Base-by-base conservation (phyloP, 1,140 invertebrate genomes). In the Ericerus pela region DNA sequence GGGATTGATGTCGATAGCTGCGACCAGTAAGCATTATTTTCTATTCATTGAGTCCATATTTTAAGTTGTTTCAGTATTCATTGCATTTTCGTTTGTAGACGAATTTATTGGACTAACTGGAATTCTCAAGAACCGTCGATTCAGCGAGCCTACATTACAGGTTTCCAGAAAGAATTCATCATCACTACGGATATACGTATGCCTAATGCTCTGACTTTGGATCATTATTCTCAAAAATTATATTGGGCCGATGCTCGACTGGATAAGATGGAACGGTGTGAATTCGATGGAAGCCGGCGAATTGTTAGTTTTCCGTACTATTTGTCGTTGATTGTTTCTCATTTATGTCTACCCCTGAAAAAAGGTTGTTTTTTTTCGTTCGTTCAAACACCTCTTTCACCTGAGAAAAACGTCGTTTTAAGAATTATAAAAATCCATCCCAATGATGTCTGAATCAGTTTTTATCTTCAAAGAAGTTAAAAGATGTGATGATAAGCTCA, bases 31-130 rank as follows among this genome's bases (percentile, higher is more conserved):
- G 73, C 70, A 10, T 30, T 52, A 27, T 24, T 24, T 33, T 20
- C 26, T 38, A 14, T 41, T 41, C 24, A 26, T 6, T 14, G 18
- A n/a, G 20, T 33, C 22, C 14, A 10, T 36, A 2, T 4, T 20
- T 20, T 11, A n/a, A 30, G 11, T 20, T 20, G 37, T 18, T 14
- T 29, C 1, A 51, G 27, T 20, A 51, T 16, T 58, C 51, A 18
- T 54, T 65, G 38, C 61, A 59, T 55, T 63, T 59, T 58, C 56
- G 26, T 53, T 62, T 61, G 57, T 62, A 78, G 78, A 36, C 70
- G 73, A 24, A 69, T 89, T 6, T 89, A 84, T 68, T 89, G 84
- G 83, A 85, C 82, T 0, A 88, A 89, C 69, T 88, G 85, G 85
- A 86, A 87, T 68, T 72, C 77, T 54, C 68, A 77, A 38, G 69